Evolutionary conservation across 2,797 vertebrate species (phyloP).

Genomic region (Pipistrellus pipistrellus): DNA sequence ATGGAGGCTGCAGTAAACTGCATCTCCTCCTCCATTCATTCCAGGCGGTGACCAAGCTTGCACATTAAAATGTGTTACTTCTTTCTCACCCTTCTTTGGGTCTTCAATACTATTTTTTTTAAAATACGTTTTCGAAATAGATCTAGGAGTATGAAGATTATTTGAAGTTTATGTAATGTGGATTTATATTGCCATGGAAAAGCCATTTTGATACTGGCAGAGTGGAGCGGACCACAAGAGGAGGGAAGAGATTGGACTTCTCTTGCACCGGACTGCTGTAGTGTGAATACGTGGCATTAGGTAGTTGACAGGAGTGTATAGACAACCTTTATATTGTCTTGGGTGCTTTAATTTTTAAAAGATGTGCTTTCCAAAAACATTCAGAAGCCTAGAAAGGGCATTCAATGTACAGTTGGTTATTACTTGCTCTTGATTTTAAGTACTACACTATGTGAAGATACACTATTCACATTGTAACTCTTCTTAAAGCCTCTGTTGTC

Average conservation of each 20-base stretch:
- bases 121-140: slow-evolving; percentile 5
- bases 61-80: background rate
- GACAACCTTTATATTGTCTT: background rate
- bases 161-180: slow-evolving; percentile 63
- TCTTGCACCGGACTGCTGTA: slow-evolving; percentile 45
- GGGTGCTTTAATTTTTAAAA: slow-evolving; percentile 43
- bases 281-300: slow-evolving; percentile 48
- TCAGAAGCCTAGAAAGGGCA: background rate
- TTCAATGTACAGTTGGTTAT: slow-evolving; percentile 21
- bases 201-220: slow-evolving; percentile 54
- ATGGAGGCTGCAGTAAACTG: slow-evolving; percentile 1
- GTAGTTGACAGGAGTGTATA: slow-evolving; percentile 11
- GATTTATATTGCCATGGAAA: slow-evolving; percentile 57
- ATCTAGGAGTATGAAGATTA: slow-evolving; percentile 37
- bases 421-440: background rate
- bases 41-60: background rate
- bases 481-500: slow-evolving; percentile 35
- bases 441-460: background rate
- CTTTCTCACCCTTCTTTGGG: background rate
- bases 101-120: background rate
- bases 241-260: slow-evolving; percentile 35
- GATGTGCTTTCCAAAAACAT: background rate
- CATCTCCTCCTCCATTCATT: slow-evolving; percentile 68
- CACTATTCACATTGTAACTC: background rate
- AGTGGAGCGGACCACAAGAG: slow-evolving; percentile 42